These are phyloP conservation scores for Anolis carolinensis DNA, from an alignment of 2,113 vertebrate species.

Conservation along the genomic window DNA sequence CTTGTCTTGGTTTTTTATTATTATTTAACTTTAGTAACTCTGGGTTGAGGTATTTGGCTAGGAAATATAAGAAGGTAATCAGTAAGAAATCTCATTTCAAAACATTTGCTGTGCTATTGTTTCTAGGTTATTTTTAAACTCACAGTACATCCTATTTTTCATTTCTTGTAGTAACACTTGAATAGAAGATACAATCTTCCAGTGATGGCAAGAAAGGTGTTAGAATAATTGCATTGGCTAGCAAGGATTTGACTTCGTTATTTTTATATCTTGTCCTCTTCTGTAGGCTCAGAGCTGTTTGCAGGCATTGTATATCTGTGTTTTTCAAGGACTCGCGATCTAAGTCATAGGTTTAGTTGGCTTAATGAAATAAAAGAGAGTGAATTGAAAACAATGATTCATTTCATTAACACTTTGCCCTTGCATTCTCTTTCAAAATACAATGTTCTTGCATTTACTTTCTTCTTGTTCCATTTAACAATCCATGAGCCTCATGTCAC, in stretches of 20 bases:
- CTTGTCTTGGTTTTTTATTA: not conserved
- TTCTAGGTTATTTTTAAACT: not conserved
- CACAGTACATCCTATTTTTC: not conserved
- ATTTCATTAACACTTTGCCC: not conserved
- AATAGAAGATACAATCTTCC: not conserved
- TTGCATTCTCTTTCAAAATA: not conserved
- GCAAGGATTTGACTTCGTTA: not conserved
- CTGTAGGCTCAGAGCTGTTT: not conserved
- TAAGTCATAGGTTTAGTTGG: not conserved
- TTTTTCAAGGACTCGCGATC: not conserved
- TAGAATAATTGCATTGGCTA: not conserved
- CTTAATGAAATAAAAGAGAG: not conserved
- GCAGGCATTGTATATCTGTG: not conserved
- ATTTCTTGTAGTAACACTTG: not conserved
- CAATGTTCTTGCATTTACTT: not conserved
- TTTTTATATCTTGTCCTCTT: not conserved
- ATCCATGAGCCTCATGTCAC: not conserved
- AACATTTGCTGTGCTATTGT: not conserved
- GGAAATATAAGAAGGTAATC: slow-evolving; percentile 20
- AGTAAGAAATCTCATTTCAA: slow-evolving; percentile 11
- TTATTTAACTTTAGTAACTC: slow-evolving; percentile 12
- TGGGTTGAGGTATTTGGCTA: not conserved
- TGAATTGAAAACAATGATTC: not conserved
- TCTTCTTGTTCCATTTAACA: not conserved
- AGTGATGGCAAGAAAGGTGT: not conserved